A percentile compares a stretch with the other conserved stretches of the same genome.
These are phyloP conservation scores for Scaptodrosophila lebanonensis DNA, from an alignment of 1,140 invertebrate species.

Conservation along the genomic window DNA sequence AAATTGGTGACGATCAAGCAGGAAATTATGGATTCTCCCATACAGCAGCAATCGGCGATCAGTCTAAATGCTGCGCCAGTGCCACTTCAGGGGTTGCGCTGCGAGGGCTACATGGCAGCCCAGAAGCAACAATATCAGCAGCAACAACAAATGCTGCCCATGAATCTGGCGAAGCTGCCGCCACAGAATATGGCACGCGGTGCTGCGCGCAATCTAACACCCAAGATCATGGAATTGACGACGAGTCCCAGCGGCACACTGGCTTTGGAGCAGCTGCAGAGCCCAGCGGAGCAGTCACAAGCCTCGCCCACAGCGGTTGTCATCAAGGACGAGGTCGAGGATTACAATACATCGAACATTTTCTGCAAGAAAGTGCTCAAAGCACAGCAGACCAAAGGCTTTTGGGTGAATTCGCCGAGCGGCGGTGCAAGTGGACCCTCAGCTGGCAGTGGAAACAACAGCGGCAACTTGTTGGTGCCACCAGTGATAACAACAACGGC, in stretches of 20 bases:
- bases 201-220: conserved; percentile 70
- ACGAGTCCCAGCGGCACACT: conserved; percentile 19
- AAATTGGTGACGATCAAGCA: conserved; percentile 62
- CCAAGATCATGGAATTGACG: conserved; percentile 61
- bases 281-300: conserved; percentile 16
- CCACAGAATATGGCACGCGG: conserved; percentile 43
- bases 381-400: conserved; percentile 74
- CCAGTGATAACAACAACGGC: conserved; percentile 59
- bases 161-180: conserved; percentile 52
- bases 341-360: conserved; percentile 64
- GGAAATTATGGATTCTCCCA: conserved; percentile 69
- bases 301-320: conserved; percentile 40
- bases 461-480: conserved; percentile 37
- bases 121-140: conserved; percentile 32
- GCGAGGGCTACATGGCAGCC: conserved; percentile 3
- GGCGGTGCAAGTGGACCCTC: conserved; percentile 37
- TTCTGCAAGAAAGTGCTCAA: conserved; percentile 76
- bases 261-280: not conserved
- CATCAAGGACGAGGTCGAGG: conserved; percentile 71
- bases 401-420: conserved; percentile 68
- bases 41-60: not conserved
- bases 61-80: not conserved
- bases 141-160: conserved; percentile 61
- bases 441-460: conserved; percentile 20
- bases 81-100: not conserved